Conservation (phyloP, 2,113 vertebrate genomes). For the Psilopsiagon aurifrons region DNA sequence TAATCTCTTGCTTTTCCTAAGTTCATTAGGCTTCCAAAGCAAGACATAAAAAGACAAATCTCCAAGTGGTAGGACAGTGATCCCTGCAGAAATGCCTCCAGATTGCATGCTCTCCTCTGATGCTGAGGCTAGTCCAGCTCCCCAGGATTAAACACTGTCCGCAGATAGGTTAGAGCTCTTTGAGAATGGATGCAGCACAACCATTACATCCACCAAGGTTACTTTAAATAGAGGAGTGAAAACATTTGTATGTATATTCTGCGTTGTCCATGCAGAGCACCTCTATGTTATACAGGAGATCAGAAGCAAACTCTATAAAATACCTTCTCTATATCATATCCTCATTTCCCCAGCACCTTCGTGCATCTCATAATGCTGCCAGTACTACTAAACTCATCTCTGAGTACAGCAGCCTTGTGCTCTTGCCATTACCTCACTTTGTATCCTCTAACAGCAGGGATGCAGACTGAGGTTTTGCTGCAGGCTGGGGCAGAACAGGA, state of each 20-base stretch:
- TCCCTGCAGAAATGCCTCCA: neutral
- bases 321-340: neutral
- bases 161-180: neutral
- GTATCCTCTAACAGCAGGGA: neutral
- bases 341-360: neutral
- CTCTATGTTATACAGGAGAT: rapidly evolving
- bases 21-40: slow-evolving; percentile 46
- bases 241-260: neutral
- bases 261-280: neutral
- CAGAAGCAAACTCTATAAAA: neutral
- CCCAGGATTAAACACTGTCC: neutral
- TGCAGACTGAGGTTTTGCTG: neutral
- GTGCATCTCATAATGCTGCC: neutral
- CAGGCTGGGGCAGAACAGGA: neutral
- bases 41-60: slow-evolving; percentile 29
- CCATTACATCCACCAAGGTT: neutral
- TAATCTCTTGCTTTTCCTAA: slow-evolving; percentile 28
- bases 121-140: neutral
- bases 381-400: neutral
- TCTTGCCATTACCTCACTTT: neutral
- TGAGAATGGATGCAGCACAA: neutral
- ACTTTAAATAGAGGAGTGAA: neutral
- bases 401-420: neutral
- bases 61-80: neutral
- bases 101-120: neutral